A percentile compares a stretch with the other conserved stretches of the same genome.
These are phyloP conservation scores for Donacobius atricapilla DNA, from an alignment of 2,113 vertebrate species.

Conservation along the genomic window DNA sequence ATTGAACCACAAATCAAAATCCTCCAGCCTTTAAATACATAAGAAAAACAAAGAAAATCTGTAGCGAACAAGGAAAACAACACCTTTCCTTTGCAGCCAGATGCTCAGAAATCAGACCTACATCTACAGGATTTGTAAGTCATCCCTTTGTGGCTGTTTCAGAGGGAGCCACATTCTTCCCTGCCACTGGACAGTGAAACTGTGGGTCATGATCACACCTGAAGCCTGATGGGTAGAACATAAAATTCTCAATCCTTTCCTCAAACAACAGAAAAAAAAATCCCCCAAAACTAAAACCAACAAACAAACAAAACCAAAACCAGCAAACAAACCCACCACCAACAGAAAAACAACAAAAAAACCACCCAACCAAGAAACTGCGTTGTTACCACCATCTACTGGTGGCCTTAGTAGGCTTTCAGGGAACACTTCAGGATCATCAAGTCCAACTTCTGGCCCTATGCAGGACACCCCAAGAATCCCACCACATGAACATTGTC, in stretches of 20 bases:
- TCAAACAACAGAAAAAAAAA: not conserved
- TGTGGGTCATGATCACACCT: not conserved
- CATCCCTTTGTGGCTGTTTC: not conserved
- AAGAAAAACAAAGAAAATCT: not conserved
- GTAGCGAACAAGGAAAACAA: not conserved
- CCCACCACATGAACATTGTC: not conserved
- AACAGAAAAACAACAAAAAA: not conserved
- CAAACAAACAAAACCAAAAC: not conserved
- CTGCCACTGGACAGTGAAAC: not conserved
- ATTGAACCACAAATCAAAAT: not conserved
- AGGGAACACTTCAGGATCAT: not conserved
- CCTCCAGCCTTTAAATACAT: not conserved
- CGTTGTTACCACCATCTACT: conserved; percentile 2
- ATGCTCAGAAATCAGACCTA: not conserved
- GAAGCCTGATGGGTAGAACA: not conserved
- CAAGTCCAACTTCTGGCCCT: not conserved
- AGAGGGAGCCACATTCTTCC: not conserved
- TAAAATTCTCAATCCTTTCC: too few relatives aligned
- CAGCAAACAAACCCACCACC: not conserved
- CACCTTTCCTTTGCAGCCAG: not conserved
- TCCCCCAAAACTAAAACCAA: not conserved
- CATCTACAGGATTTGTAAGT: not conserved
- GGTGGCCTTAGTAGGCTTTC: not conserved
- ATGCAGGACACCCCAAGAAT: not conserved
- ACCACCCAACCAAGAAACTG: not conserved